A percentile compares a stretch with the other conserved stretches of the same genome.
Evolutionary conservation across 2,113 vertebrate species (phyloP).

Genomic region (Empidonax alnorum): DNA sequence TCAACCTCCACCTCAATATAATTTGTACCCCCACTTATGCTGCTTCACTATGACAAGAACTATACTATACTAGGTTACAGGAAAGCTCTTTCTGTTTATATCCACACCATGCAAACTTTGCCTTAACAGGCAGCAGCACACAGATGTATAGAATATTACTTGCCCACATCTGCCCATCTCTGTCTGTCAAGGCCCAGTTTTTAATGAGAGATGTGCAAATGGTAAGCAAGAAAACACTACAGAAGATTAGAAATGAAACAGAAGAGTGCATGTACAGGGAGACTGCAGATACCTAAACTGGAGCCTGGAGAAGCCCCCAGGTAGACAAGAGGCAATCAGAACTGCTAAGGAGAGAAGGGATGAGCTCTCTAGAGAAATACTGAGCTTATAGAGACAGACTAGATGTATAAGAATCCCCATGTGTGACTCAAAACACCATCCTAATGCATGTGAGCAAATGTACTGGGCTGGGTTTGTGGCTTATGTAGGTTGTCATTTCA

Average conservation of each 20-base stretch:
- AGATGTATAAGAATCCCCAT: background rate
- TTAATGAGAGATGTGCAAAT: background rate
- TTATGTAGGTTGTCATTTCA: background rate
- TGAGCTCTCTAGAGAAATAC: background rate
- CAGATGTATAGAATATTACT: background rate
- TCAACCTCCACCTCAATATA: background rate
- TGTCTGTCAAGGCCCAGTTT: background rate
- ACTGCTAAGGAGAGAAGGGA: background rate
- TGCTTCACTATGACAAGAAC: background rate
- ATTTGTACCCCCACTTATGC: background rate
- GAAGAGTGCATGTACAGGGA: background rate
- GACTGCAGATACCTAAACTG: background rate
- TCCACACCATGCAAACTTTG: background rate
- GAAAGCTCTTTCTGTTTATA: background rate
- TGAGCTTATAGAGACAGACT: background rate
- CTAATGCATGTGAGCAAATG: background rate
- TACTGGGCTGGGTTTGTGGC: background rate
- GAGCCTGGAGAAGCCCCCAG: background rate
- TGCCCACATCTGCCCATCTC: background rate
- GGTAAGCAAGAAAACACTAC: background rate
- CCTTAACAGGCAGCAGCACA: background rate
- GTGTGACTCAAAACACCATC: accelerated
- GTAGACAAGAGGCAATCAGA: background rate
- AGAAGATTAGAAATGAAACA: background rate
- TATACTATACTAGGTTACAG: background rate